A percentile compares a stretch with the other conserved stretches of the same genome.
Conservation (phyloP, 2,797 vertebrate genomes). For the Neomorphus geoffroyi region DNA sequence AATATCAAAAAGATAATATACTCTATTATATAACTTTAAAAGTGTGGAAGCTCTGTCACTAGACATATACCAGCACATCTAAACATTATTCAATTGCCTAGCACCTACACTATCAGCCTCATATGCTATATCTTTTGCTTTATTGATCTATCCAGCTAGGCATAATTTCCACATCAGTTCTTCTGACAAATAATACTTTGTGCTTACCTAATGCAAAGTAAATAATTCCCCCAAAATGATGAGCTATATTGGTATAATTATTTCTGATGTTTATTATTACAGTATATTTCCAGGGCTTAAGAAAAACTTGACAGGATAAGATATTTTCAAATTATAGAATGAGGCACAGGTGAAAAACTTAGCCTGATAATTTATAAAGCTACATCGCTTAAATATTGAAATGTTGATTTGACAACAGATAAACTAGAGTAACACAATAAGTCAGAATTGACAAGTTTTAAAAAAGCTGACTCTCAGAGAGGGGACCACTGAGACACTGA, state of each 20-base stretch:
- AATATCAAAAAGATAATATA: background rate
- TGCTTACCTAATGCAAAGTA: background rate
- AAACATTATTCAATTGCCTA: background rate
- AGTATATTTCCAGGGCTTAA: background rate
- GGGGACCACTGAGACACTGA: background rate
- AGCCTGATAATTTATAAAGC: background rate
- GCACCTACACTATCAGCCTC: background rate
- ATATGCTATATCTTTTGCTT: background rate
- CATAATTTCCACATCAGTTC: constrained; percentile 3
- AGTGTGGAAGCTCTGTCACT: background rate
- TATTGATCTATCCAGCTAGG: background rate
- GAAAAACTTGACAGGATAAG: background rate
- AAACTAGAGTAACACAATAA: background rate
- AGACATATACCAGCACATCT: background rate
- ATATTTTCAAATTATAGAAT: background rate
- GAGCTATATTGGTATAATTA: background rate
- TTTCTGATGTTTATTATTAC: background rate
- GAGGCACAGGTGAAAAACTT: background rate
- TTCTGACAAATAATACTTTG: background rate
- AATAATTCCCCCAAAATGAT: background rate
- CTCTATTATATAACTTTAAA: background rate
- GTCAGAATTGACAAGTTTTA: background rate
- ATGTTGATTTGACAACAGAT: background rate
- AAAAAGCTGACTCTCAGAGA: background rate
- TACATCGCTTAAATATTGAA: background rate